A percentile compares a stretch with the other conserved stretches of the same genome.
Evolutionary conservation across 2,113 vertebrate species (phyloP).

Genomic region (Daubentonia madagascariensis): DNA sequence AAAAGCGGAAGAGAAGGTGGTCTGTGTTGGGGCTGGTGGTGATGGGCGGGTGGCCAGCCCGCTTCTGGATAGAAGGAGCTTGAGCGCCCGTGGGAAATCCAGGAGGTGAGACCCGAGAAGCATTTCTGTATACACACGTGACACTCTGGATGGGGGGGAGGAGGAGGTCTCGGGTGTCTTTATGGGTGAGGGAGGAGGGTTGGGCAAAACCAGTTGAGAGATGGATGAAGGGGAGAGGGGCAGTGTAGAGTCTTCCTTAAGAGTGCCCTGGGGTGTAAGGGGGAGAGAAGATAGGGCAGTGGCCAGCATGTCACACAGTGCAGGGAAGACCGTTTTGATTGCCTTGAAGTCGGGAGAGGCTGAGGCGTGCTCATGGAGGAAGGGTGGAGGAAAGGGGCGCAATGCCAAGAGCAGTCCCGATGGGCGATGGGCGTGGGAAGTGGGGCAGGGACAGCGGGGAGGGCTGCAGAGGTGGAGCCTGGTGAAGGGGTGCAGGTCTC

Average conservation of each 20-base stretch:
- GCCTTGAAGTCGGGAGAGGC: not conserved
- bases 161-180: not conserved
- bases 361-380: not conserved
- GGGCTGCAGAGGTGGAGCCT: too few relatives aligned
- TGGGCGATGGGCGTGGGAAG: not conserved
- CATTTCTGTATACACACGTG: not conserved
- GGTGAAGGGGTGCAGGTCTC: not conserved
- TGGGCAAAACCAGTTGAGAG: accelerated
- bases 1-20: not conserved
- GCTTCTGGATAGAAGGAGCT: not conserved
- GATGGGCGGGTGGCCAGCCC: not conserved
- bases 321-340: not conserved
- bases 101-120: not conserved
- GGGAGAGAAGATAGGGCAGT: not conserved
- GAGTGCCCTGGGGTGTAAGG: not conserved
- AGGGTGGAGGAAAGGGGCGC: not conserved
- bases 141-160: not conserved
- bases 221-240: not conserved
- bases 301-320: not conserved
- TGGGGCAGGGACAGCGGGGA: not conserved
- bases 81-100: not conserved
- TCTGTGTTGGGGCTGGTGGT: not conserved
- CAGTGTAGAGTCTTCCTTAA: not conserved
- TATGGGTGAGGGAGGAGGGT: not conserved
- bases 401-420: not conserved